phyloP scores from a whole-genome alignment of 2,797 vertebrate species.

The Epinephelus awoara region DNA sequence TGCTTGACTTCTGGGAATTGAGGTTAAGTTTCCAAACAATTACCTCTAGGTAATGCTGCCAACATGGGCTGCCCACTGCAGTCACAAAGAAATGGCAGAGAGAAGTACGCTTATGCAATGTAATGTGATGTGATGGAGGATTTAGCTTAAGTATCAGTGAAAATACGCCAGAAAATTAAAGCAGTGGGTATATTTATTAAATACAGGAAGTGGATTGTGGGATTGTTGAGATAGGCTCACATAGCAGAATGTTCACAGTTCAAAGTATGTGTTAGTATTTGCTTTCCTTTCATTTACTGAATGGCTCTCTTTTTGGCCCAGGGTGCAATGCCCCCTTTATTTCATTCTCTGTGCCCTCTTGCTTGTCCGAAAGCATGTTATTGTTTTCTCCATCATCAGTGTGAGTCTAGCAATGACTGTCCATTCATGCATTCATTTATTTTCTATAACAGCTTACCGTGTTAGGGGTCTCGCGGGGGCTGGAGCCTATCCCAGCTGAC shows the following conservation, averaged over 20 bases:
- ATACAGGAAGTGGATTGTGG: not conserved
- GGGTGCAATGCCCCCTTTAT: no score
- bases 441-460: no score
- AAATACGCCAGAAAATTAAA: conserved; percentile 3
- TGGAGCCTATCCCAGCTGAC: no score
- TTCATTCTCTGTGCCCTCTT: no score
- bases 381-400: no score
- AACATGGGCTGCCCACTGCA: not conserved
- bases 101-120: not conserved
- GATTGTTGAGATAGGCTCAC: not conserved
- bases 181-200: not conserved
- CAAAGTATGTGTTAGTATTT: not conserved
- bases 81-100: not conserved
- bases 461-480: no score
- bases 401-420: no score
- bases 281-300: not conserved
- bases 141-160: not conserved
- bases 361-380: no score
- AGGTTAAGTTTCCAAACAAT: conserved; percentile 20
- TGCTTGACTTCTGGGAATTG: conserved; percentile 14
- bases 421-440: no score
- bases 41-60: conserved; percentile 19
- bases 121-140: not conserved
- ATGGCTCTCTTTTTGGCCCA: conserved; percentile 15
- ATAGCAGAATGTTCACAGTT: not conserved